phyloP scores from a whole-genome alignment of 2,888 invertebrate genomes.

The Drosophila eohydei region DNA sequence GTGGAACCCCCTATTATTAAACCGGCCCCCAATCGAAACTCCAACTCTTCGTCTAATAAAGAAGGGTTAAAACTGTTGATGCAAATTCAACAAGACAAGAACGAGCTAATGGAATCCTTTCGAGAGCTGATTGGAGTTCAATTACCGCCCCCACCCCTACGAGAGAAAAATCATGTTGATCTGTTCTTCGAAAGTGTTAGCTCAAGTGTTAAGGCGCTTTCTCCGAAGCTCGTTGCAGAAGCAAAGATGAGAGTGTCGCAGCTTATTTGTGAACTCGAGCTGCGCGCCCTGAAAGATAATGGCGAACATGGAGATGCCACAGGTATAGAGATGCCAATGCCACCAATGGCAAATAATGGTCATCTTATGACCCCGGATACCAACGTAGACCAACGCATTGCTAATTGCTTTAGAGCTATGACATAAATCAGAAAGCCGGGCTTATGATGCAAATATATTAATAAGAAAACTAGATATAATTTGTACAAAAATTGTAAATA shows the following conservation, averaged over 20 bases:
- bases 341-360: slow-evolving; percentile 12
- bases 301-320: slow-evolving; percentile 29
- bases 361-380: slow-evolving; percentile 11
- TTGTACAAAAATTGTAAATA: slow-evolving; percentile 41
- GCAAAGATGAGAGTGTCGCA: slow-evolving; percentile 78
- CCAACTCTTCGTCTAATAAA: slow-evolving; percentile 28
- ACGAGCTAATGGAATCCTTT: slow-evolving; percentile 82
- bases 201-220: slow-evolving; percentile 71
- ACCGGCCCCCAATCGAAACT: slow-evolving; percentile 9
- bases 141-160: slow-evolving; percentile 44
- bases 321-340: slow-evolving; percentile 14
- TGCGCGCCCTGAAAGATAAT: slow-evolving; percentile 61
- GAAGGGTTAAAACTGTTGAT: slow-evolving; percentile 49
- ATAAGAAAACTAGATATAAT: slow-evolving; percentile 17
- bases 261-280: slow-evolving; percentile 67
- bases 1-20: not conserved
- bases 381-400: slow-evolving; percentile 16
- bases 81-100: slow-evolving; percentile 73
- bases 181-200: slow-evolving; percentile 75
- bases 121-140: slow-evolving; percentile 81
- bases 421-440: slow-evolving; percentile 26
- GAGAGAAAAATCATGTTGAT: slow-evolving; percentile 79
- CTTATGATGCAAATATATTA: slow-evolving; percentile 10
- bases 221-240: slow-evolving; percentile 71
- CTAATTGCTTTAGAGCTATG: slow-evolving; percentile 24